Percentiles rank a stretch among this genome's conserved stretches.
phyloP scores from a whole-genome alignment of 2,888 invertebrate species.

The Watsonalla binaria region DNA sequence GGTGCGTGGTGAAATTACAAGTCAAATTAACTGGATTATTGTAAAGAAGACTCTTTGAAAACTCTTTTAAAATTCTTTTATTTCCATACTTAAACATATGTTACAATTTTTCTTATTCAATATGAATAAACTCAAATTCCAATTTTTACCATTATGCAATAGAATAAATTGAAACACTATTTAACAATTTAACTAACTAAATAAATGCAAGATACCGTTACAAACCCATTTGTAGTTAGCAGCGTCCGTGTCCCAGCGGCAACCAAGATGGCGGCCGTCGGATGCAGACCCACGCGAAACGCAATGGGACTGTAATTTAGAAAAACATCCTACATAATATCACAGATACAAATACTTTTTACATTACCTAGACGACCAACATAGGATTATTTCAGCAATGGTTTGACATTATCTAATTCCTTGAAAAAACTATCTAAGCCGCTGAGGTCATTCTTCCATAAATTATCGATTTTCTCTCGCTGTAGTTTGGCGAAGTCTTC shows the following conservation, averaged over 20 bases:
- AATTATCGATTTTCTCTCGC: conserved; percentile 65
- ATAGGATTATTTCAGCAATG: conserved; percentile 41
- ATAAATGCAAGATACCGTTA: conserved; percentile 76
- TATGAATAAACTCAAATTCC: conserved; percentile 73
- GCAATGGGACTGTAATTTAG: conserved; percentile 79
- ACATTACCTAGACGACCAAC: conserved; percentile 50
- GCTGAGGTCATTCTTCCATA: conserved; percentile 80
- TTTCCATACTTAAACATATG: conserved; percentile 77
- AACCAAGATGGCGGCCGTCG: conserved; percentile 79
- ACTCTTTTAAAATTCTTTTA: conserved; percentile 55
- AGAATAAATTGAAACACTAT: conserved; percentile 65
- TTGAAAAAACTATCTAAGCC: conserved; percentile 83
- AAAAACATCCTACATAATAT: conserved; percentile 77
- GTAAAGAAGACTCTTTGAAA: conserved; percentile 33
- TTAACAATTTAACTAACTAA: conserved; percentile 44
- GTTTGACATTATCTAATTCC: conserved; percentile 80
- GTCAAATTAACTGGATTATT: conserved; percentile 47
- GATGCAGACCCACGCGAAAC: conserved; percentile 78
- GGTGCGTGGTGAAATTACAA: conserved; percentile 64
- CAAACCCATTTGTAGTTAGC: conserved; percentile 80
- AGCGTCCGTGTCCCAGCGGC: conserved; percentile 77
- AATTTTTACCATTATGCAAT: conserved; percentile 57
- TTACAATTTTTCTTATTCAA: conserved; percentile 74
- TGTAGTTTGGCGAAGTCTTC: conserved; percentile 65
- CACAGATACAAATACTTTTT: conserved; percentile 66